Base-by-base conservation (phyloP, 2,888 invertebrate species). In the Nomada hirtipes region DNA sequence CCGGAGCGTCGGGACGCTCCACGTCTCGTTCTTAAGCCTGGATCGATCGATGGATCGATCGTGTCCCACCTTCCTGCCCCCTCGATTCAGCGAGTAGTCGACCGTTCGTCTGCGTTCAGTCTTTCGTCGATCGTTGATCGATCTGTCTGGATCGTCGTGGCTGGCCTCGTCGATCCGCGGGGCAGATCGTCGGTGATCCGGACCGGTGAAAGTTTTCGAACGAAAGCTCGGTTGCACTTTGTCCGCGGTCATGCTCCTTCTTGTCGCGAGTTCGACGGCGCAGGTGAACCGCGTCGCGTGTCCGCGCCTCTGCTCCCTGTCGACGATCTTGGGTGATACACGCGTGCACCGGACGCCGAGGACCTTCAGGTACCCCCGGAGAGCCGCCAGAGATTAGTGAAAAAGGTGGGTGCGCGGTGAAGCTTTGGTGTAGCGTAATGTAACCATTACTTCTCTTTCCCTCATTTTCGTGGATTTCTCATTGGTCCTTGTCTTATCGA, bases 1-100 rank as follows among this genome's bases (percentile, higher is more conserved):
- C 89, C 90, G 91, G 84, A 88, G 91, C 89, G 92, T 91, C 90
- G 91, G 87, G 91, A 86, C 88, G 91, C 80, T 88, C 88, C 87
- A 73, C 82, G 91, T 84, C 78, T 76, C 79, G 84, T 78, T 76
- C 57, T 55, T 50, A 72, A 29, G 50, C 53, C 55, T 59, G 42
- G 57, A 68, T 80, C 87, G 87, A 79, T 80, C 83, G 79, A 76
- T 80, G 74, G 79, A 68, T 86, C 72, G 86, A 83, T 76, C 72
- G 78, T 15, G 77, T 77, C 53, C 60, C 65, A 29, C 47, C 60
- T 29, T 29, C n/a, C n/a, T 20, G 20, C 18, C 52, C 42, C 60
- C 52, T 26, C 73, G 69, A 82, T 61, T 60, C 63, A 61, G 55
- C 65, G 69, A 59, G 73, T 76, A 70, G 11, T 73, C 84, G 73